Evolutionary conservation across 1,140 invertebrate genomes (phyloP).

Genomic region (Steinernema khuongi): DNA sequence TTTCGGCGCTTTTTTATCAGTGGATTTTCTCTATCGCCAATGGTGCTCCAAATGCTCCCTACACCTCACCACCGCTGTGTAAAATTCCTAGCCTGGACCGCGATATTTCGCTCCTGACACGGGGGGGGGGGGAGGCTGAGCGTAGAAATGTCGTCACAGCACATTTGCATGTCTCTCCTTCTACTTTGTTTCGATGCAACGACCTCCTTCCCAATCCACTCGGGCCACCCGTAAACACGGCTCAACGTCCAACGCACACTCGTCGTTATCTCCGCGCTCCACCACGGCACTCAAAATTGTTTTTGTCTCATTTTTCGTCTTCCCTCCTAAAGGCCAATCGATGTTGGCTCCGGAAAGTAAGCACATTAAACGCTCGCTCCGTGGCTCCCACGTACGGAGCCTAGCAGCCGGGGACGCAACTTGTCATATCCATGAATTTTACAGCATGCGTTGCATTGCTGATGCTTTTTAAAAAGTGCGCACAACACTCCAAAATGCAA

Average conservation of each 20-base stretch:
- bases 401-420: not conserved
- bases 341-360: not conserved
- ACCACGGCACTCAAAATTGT: not conserved
- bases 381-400: not conserved
- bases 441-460: not conserved
- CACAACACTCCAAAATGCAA: slow-evolving; percentile 8
- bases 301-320: not conserved
- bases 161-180: no score
- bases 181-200: no score
- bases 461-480: not conserved
- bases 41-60: no score
- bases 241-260: not conserved
- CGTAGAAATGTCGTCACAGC: no score
- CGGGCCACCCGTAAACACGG: not conserved
- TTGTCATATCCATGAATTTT: not conserved
- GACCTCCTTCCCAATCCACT: no score
- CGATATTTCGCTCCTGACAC: no score
- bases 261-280: slow-evolving; percentile 10
- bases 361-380: not conserved
- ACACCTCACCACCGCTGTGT: no score
- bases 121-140: no score
- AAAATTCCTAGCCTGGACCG: no score
- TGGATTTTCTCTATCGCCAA: no score
- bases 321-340: not conserved
- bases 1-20: no score